These are phyloP conservation scores for Trachymyrmex cornetzi DNA, from an alignment of 1,140 invertebrate species.

Conservation along the genomic window DNA sequence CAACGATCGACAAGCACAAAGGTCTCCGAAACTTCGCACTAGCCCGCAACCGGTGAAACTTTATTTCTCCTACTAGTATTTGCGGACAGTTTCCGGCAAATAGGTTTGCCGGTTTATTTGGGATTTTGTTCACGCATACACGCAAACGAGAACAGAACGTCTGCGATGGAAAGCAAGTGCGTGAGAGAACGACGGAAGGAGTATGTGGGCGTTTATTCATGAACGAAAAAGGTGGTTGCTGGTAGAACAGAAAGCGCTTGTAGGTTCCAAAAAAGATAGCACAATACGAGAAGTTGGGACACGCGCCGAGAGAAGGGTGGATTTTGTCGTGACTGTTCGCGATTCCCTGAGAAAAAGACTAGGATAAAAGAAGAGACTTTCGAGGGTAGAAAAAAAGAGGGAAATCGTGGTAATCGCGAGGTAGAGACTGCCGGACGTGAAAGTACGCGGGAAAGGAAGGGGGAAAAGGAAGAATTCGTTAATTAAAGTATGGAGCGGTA, in stretches of 20 bases:
- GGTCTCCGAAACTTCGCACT: slow-evolving; percentile 49
- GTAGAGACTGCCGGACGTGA: slow-evolving; percentile 14
- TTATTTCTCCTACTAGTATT: slow-evolving; percentile 65
- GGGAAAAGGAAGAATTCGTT: slow-evolving; percentile 50
- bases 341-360: slow-evolving; percentile 50
- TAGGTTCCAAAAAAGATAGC: slow-evolving; percentile 23
- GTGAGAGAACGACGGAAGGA: slow-evolving; percentile 17
- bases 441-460: slow-evolving; percentile 31
- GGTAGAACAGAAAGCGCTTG: slow-evolving; percentile 23
- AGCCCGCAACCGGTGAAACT: slow-evolving; percentile 55
- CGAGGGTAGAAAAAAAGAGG: slow-evolving; percentile 16
- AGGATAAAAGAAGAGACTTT: slow-evolving; percentile 16
- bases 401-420: slow-evolving; percentile 48
- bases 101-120: slow-evolving; percentile 63
- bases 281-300: slow-evolving; percentile 35
- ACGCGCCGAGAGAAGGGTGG: slow-evolving; percentile 52
- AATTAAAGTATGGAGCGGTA: slow-evolving; percentile 54
- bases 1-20: slow-evolving; percentile 45
- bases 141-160: slow-evolving; percentile 37
- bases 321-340: slow-evolving; percentile 57
- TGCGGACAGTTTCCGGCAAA: slow-evolving; percentile 70
- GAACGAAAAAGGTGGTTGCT: slow-evolving; percentile 20
- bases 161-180: slow-evolving; percentile 39
- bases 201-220: slow-evolving; percentile 27
- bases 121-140: slow-evolving; percentile 58